Percentiles rank a stretch among this genome's conserved stretches.
Conservation (phyloP, 2,113 vertebrate genomes). For the Thoracochromis brauschi region DNA sequence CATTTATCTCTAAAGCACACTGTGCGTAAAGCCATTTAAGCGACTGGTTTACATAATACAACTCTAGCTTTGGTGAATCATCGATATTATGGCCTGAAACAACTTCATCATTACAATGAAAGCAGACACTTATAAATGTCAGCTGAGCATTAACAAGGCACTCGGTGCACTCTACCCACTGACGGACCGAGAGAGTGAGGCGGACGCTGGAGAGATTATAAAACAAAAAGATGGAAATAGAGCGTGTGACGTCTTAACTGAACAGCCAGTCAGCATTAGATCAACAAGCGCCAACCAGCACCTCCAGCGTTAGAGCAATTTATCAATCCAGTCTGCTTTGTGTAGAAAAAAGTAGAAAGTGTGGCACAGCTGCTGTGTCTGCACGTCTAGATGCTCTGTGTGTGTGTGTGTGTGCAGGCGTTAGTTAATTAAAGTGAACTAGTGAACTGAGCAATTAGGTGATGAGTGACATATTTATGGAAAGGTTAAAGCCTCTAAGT, state of each 20-base stretch:
- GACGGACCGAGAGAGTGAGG: not conserved
- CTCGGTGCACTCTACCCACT: not conserved
- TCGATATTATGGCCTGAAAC: not conserved
- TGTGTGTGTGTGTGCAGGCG: not conserved
- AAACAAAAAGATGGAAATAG: not conserved
- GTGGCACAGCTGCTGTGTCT: not conserved
- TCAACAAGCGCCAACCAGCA: not conserved
- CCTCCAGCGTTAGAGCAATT: conserved; percentile 5
- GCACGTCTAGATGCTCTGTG: not conserved
- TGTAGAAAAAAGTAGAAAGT: not conserved
- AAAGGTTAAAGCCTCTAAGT: conserved; percentile 15
- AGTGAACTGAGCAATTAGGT: conserved; percentile 24
- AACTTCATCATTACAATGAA: conserved; percentile 3
- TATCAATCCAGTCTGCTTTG: conserved; percentile 7
- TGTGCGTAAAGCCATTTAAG: not conserved
- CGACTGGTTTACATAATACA: not conserved
- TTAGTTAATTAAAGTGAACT: conserved; percentile 28
- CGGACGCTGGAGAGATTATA: not conserved
- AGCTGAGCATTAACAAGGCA: conserved; percentile 2
- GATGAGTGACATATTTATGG: conserved; percentile 25
- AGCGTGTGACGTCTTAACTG: not conserved
- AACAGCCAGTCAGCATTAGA: not conserved
- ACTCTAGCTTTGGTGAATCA: not conserved
- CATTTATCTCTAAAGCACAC: not conserved
- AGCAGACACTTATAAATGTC: conserved; percentile 9